phyloP scores from a whole-genome alignment of 1,140 invertebrate genomes.

The Cotesia chilonis region DNA sequence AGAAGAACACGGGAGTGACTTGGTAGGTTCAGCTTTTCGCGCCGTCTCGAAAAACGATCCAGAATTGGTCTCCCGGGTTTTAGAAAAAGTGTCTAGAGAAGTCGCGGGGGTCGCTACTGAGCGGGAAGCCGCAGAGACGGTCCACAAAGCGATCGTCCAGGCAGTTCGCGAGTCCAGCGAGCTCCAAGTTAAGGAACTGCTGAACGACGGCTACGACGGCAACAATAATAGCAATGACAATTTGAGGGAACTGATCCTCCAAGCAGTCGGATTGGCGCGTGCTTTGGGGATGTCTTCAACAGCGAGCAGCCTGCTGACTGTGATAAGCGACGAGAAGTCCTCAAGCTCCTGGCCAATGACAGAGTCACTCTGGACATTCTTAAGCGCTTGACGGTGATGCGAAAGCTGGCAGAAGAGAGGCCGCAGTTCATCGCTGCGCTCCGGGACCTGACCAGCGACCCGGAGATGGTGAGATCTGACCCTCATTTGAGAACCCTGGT shows the following conservation, averaged over 20 bases:
- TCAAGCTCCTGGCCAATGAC: slow-evolving; percentile 69
- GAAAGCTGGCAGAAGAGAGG: slow-evolving; percentile 74
- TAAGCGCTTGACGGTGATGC: slow-evolving; percentile 76
- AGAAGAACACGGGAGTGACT: slow-evolving; percentile 66
- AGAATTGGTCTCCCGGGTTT: slow-evolving; percentile 66
- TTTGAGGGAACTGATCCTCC: slow-evolving; percentile 67
- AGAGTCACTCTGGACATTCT: slow-evolving; percentile 73
- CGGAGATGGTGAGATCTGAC: slow-evolving; percentile 73
- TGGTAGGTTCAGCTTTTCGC: slow-evolving; percentile 70
- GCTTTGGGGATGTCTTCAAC: slow-evolving; percentile 74
- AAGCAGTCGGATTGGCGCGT: slow-evolving; percentile 76
- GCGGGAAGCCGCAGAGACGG: slow-evolving; percentile 69
- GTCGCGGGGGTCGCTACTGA: slow-evolving; percentile 69
- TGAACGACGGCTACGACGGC: slow-evolving; percentile 58
- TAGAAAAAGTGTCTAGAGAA: slow-evolving; percentile 69
- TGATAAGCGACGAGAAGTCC: slow-evolving; percentile 71
- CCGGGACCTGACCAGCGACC: slow-evolving; percentile 71
- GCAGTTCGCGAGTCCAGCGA: slow-evolving; percentile 71
- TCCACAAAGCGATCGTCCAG: slow-evolving; percentile 72
- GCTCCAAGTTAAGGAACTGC: slow-evolving; percentile 65
- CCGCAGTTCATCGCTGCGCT: slow-evolving; percentile 71
- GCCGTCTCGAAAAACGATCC: slow-evolving; percentile 69
- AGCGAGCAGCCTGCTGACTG: slow-evolving; percentile 68
- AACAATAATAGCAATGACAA: slow-evolving; percentile 51
- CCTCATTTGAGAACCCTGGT: slow-evolving; percentile 75